Conservation (phyloP, 2,113 vertebrate genomes). For the Todiramphus chloris region DNA sequence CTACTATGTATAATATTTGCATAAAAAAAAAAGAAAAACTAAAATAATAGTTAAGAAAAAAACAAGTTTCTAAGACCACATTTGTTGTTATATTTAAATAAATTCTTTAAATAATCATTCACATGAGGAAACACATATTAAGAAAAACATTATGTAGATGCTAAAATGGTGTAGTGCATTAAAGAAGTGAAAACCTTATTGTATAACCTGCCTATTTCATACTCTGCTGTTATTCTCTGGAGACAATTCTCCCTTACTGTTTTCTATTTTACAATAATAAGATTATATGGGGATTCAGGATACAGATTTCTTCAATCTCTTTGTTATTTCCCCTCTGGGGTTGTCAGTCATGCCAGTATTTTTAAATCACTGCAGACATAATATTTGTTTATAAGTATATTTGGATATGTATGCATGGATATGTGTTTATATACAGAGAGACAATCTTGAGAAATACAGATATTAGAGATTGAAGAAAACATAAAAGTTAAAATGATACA, state of each 20-base stretch:
- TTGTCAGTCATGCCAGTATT: slow-evolving; percentile 20
- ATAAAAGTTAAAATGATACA: slow-evolving; percentile 10
- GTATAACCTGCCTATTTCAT: neutral
- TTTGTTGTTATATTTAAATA: neutral
- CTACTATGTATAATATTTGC: neutral
- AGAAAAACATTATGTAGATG: neutral
- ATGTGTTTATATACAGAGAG: neutral
- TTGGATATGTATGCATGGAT: neutral
- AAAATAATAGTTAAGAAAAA: neutral
- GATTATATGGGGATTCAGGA: neutral
- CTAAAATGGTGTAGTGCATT: neutral
- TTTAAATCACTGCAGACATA: neutral
- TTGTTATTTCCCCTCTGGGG: slow-evolving; percentile 33
- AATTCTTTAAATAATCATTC: neutral
- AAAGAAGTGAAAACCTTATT: neutral
- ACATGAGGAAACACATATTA: neutral
- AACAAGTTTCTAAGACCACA: neutral
- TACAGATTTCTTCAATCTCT: neutral
- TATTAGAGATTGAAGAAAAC: neutral
- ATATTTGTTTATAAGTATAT: slow-evolving; percentile 19
- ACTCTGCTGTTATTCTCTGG: neutral
- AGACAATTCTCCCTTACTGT: neutral
- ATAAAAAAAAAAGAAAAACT: neutral
- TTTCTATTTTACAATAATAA: slow-evolving; percentile 33
- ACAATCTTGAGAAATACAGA: neutral